These are phyloP conservation scores for Atta cephalotes DNA, from an alignment of 1,140 invertebrate species.

Conservation along the genomic window DNA sequence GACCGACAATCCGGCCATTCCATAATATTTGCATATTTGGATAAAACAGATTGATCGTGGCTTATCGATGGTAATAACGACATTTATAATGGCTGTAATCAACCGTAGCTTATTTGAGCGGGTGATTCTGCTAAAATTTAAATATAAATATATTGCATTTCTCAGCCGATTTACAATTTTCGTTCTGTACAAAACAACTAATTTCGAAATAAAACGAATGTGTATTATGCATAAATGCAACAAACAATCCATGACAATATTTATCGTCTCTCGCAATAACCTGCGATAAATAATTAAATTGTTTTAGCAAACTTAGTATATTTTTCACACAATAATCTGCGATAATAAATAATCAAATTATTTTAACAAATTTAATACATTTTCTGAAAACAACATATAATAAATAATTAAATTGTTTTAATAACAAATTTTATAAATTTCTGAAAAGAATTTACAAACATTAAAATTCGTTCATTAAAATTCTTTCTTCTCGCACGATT, in stretches of 20 bases:
- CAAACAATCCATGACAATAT: not conserved
- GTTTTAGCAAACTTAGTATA: not conserved
- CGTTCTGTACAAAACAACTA: not conserved
- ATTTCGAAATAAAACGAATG: not conserved
- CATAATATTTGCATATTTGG: slow-evolving; percentile 39
- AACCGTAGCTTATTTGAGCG: slow-evolving; percentile 29
- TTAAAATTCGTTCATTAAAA: too few relatives aligned
- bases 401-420: too few relatives aligned
- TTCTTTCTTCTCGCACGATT: not conserved
- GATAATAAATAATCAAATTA: too few relatives aligned
- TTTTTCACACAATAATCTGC: not conserved
- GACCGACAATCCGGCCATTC: slow-evolving; percentile 16
- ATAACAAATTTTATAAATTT: too few relatives aligned
- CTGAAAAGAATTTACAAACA: too few relatives aligned
- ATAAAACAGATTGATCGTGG: slow-evolving; percentile 28
- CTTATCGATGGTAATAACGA: slow-evolving; percentile 38
- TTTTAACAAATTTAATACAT: too few relatives aligned
- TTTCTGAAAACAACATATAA: too few relatives aligned
- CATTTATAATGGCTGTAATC: slow-evolving; percentile 38
- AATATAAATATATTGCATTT: slow-evolving; percentile 13
- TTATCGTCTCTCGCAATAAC: not conserved
- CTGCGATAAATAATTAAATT: slow-evolving; percentile 11
- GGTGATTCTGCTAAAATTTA: slow-evolving; percentile 39
- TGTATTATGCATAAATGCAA: not conserved
- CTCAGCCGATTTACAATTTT: slow-evolving; percentile 27